phyloP scores from a whole-genome alignment of 2,113 vertebrate genomes.

The Sphaerodactylus townsendi region DNA sequence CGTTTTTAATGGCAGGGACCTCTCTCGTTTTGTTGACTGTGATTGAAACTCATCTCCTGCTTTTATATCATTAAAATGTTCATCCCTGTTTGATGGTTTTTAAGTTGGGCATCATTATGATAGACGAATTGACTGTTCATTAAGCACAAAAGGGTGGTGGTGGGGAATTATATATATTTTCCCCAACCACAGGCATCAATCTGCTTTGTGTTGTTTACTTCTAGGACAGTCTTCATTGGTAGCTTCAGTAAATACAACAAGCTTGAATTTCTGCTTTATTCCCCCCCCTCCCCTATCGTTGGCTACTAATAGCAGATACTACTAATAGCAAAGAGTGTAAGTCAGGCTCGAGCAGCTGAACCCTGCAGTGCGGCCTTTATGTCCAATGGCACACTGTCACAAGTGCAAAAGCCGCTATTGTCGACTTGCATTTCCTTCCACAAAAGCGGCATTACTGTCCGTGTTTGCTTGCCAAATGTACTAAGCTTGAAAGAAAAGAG shows the following conservation, averaged over 20 bases:
- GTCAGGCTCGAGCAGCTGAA: constrained; percentile 32
- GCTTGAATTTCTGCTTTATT: constrained; percentile 23
- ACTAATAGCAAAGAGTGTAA: constrained; percentile 38
- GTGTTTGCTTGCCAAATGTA: constrained; percentile 52
- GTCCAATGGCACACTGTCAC: constrained; percentile 46
- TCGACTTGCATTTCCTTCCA: constrained; percentile 50
- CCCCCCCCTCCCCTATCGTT: constrained; percentile 17
- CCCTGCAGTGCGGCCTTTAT: constrained; percentile 57
- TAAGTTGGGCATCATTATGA: constrained; percentile 63
- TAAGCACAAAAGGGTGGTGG: constrained; percentile 55
- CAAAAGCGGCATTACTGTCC: constrained; percentile 49
- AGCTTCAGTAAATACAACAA: constrained; percentile 64
- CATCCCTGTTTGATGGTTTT: constrained; percentile 56
- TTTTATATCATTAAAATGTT: constrained; percentile 62
- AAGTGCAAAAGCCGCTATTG: constrained; percentile 50
- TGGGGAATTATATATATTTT: constrained; percentile 4
- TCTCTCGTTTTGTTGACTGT: constrained; percentile 60
- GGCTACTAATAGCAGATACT: constrained; percentile 54
- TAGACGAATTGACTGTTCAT: constrained; percentile 69
- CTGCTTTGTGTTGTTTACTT: constrained; percentile 65
- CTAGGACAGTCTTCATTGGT: constrained; percentile 62
- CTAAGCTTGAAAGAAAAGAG: background rate
- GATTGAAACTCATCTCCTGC: constrained; percentile 55
- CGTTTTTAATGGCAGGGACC: constrained; percentile 63
- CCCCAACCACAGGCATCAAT: constrained; percentile 52